Evolutionary conservation across 1,140 invertebrate genomes (phyloP).

Genomic region (Leptinotarsa texana): DNA sequence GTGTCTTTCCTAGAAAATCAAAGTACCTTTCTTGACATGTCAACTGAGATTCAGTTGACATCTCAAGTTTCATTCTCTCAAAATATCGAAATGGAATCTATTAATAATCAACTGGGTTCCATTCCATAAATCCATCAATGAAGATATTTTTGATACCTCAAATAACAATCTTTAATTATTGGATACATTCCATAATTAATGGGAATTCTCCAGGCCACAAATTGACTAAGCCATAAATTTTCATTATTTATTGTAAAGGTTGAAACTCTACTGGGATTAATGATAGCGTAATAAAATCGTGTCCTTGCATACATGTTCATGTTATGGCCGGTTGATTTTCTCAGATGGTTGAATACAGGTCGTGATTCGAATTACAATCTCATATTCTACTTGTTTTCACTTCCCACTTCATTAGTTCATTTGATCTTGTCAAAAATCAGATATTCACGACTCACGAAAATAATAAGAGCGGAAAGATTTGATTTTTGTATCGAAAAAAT

Average conservation of each 20-base stretch:
- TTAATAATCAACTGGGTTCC: too few relatives aligned
- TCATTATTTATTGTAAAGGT: not conserved
- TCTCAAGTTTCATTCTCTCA: too few relatives aligned
- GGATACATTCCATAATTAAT: not conserved
- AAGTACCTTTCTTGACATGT: too few relatives aligned
- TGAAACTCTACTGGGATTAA: too few relatives aligned
- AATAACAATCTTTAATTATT: not conserved
- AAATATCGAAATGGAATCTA: too few relatives aligned
- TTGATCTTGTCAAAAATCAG: too few relatives aligned
- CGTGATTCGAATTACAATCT: constrained; percentile 3
- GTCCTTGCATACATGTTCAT: constrained; percentile 3
- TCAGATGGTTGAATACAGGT: not conserved
- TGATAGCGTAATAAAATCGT: not conserved
- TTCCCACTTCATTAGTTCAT: not conserved
- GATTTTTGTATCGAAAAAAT: too few relatives aligned
- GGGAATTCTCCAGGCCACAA: not conserved
- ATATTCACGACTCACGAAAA: too few relatives aligned
- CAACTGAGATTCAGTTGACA: too few relatives aligned
- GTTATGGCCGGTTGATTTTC: not conserved
- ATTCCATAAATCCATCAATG: not conserved
- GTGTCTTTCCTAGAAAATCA: too few relatives aligned
- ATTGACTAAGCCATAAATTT: not conserved
- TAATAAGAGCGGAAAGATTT: too few relatives aligned
- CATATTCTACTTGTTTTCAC: not conserved
- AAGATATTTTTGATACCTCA: not conserved